Conservation (phyloP, 2,113 vertebrate genomes). For the Galemys pyrenaicus region DNA sequence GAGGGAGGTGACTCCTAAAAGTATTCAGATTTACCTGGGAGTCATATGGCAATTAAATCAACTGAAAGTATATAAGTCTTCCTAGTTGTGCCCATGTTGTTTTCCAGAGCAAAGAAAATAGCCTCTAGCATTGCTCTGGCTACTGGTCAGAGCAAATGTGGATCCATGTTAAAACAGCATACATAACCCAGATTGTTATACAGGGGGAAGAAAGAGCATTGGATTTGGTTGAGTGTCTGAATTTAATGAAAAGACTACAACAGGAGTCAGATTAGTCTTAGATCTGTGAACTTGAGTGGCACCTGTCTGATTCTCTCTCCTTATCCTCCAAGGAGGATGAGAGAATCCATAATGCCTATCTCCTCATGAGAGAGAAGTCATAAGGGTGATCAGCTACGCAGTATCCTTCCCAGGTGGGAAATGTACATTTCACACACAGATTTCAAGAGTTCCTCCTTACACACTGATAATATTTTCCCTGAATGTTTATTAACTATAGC, state of each 20-base stretch:
- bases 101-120: conserved; percentile 32
- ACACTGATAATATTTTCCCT: background rate
- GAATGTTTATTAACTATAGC: background rate
- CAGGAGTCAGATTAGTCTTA: background rate
- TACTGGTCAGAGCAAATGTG: conserved; percentile 44
- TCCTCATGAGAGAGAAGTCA: background rate
- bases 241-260: background rate
- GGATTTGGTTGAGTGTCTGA: background rate
- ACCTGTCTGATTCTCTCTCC: background rate
- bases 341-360: background rate
- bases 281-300: background rate
- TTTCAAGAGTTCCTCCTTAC: background rate
- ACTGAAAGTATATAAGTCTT: background rate
- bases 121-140: background rate
- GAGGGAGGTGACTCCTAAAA: background rate
- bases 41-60: background rate
- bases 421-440: background rate
- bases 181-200: background rate
- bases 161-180: background rate
- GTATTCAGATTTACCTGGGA: background rate
- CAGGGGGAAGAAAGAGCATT: background rate
- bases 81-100: background rate
- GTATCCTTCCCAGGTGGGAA: background rate
- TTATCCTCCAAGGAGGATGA: background rate
- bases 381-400: background rate